Evolutionary conservation across 1,140 invertebrate species (phyloP), one percentile per base, ranked within the genome.

Genomic region (Adelges cooleyi): DNA sequence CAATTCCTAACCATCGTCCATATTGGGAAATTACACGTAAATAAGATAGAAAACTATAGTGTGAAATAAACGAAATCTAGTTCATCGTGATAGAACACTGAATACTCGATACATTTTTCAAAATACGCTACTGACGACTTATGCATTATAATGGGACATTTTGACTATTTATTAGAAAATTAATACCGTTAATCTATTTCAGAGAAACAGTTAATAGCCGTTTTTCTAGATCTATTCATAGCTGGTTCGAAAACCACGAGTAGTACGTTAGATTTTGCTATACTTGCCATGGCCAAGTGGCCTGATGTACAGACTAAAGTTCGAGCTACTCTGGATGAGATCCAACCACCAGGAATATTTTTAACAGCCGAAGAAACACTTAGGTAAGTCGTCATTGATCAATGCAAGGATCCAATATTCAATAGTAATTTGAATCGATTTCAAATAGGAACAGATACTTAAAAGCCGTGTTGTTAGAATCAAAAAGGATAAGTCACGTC

Each of bases 201-300:
- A 84, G 86, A 85, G 46, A 81, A 84, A 6, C 84, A 87, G 70
- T 71, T 89, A 29, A 75, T 83, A 15, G 78, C 84, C 70, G 78
- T 86, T 15, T 80, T 85, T 66, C 69, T 86, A 9, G 86, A 88
- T 71, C 74, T 87, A 3, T 82, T 89, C 54, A 81, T 87, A 66
- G 86, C 84, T 3, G 86, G 86, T 8, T 79, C 79, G 0, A 79
- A 81, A 66, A 91, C 88, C 0, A 91, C 87, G 0, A 81, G 85
- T 40, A 82, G 79, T 29, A 82, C 84, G 0, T 70, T 92, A 3
- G 81, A 84, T 67, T 87, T 90, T 75, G 78, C 82, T 1, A 75
- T 92, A 29, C 76, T 89, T 40, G 77, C 80, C n/a, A 80, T 88
- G 70, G 73, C 86, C 1, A 73, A 83, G 44, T 73, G 87, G 67